Percentiles rank a stretch among this genome's conserved stretches.
Conservation (phyloP, 2,113 vertebrate genomes). For the Henicopernis longicauda region DNA sequence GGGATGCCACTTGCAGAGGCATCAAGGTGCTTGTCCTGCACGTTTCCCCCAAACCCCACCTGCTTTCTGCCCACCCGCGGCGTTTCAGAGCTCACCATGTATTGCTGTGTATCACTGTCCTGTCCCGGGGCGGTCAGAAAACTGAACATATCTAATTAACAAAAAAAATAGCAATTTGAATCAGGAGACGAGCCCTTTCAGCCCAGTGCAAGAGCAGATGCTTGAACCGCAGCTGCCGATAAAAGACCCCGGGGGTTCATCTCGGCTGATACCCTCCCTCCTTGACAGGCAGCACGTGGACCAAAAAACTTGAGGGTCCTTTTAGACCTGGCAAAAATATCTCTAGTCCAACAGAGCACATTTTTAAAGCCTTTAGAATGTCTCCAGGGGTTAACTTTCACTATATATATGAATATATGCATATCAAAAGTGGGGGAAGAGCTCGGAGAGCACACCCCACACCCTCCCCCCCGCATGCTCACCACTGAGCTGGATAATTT, state of each 20-base stretch:
- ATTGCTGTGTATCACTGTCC: neutral
- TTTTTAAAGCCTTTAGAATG: neutral
- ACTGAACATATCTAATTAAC: neutral
- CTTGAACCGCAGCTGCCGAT: neutral
- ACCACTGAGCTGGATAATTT: neutral
- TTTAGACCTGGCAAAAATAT: neutral
- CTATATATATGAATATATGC: neutral
- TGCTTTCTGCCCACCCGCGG: accelerated
- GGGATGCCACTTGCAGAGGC: neutral
- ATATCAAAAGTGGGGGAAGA: neutral
- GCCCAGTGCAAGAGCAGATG: neutral
- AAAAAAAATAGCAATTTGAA: accelerated
- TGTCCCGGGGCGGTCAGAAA: neutral
- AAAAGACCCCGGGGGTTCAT: neutral
- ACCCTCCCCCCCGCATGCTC: neutral
- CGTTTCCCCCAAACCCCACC: neutral
- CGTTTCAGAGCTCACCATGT: neutral
- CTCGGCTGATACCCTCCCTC: neutral
- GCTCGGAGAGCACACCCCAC: neutral
- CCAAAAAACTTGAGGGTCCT: neutral
- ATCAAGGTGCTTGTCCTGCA: neutral
- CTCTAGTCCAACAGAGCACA: neutral
- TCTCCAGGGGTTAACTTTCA: neutral
- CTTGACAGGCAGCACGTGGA: neutral
- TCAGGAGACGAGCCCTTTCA: accelerated